These are phyloP conservation scores for Poecilia wingei DNA, from an alignment of 2,797 vertebrate species.

Conservation along the genomic window DNA sequence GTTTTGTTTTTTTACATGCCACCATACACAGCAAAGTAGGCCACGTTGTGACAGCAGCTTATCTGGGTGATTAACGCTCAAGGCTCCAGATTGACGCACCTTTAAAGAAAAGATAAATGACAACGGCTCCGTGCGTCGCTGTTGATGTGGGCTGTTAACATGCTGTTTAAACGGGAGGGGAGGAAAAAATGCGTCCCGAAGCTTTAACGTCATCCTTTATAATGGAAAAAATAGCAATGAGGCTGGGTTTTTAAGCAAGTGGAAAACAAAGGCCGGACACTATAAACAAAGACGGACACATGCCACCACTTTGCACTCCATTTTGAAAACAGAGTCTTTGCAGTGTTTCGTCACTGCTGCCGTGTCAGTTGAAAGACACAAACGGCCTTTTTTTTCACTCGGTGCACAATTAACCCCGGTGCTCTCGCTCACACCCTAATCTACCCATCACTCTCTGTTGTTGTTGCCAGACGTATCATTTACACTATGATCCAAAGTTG, in stretches of 20 bases:
- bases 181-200: neutral
- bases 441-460: slow-evolving; percentile 48
- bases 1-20: neutral
- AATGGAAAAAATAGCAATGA: slow-evolving; percentile 5
- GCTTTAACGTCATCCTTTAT: neutral
- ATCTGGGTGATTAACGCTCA: neutral
- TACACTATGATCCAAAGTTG: slow-evolving; percentile 63
- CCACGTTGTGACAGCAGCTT: neutral
- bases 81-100: neutral
- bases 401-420: slow-evolving; percentile 51
- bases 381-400: slow-evolving; percentile 36
- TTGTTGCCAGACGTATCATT: slow-evolving; percentile 63
- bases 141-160: neutral
- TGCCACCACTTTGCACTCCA: slow-evolving; percentile 6
- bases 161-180: neutral
- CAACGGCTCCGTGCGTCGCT: neutral
- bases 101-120: neutral
- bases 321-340: slow-evolving; percentile 30
- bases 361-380: slow-evolving; percentile 59
- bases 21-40: neutral
- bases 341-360: slow-evolving; percentile 53
- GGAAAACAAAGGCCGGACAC: slow-evolving; percentile 14
- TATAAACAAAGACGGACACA: slow-evolving; percentile 27
- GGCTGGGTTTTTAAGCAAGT: slow-evolving; percentile 10
- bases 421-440: slow-evolving; percentile 55